phyloP scores from a whole-genome alignment of 2,888 invertebrate species.

The Copidosoma aretas region DNA sequence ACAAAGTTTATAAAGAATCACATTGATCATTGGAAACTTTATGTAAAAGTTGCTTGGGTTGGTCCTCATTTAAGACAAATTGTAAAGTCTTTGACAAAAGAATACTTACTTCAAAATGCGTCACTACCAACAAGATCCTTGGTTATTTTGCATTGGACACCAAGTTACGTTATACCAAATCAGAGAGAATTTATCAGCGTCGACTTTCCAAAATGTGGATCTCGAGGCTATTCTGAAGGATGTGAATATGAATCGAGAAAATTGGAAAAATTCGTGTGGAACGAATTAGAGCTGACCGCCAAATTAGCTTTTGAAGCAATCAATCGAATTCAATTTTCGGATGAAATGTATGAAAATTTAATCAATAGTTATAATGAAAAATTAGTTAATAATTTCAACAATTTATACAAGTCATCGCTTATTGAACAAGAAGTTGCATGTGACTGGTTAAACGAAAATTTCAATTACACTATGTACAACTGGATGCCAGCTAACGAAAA shows the following conservation, averaged over 20 bases:
- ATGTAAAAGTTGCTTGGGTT: slow-evolving; percentile 75
- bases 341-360: slow-evolving; percentile 65
- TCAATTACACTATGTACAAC: slow-evolving; percentile 59
- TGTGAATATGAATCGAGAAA: slow-evolving; percentile 76
- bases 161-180: slow-evolving; percentile 68
- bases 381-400: slow-evolving; percentile 26
- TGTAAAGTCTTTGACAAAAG: slow-evolving; percentile 58
- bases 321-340: slow-evolving; percentile 64
- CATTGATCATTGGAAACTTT: slow-evolving; percentile 68
- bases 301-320: slow-evolving; percentile 65
- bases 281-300: slow-evolving; percentile 66
- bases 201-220: slow-evolving; percentile 69
- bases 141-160: slow-evolving; percentile 73
- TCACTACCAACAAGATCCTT: slow-evolving; percentile 47
- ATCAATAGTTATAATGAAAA: slow-evolving; percentile 59
- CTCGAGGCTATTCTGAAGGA: slow-evolving; percentile 58
- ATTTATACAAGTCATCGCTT: slow-evolving; percentile 26
- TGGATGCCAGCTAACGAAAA: slow-evolving; percentile 63
- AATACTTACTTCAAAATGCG: slow-evolving; percentile 46
- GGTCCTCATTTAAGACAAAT: slow-evolving; percentile 66
- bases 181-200: slow-evolving; percentile 65
- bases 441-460: slow-evolving; percentile 69
- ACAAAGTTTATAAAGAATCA: slow-evolving; percentile 69
- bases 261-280: slow-evolving; percentile 73
- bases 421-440: slow-evolving; percentile 68